Conservation (phyloP, 2,113 vertebrate genomes). For the Melanostigma gelatinosum region DNA sequence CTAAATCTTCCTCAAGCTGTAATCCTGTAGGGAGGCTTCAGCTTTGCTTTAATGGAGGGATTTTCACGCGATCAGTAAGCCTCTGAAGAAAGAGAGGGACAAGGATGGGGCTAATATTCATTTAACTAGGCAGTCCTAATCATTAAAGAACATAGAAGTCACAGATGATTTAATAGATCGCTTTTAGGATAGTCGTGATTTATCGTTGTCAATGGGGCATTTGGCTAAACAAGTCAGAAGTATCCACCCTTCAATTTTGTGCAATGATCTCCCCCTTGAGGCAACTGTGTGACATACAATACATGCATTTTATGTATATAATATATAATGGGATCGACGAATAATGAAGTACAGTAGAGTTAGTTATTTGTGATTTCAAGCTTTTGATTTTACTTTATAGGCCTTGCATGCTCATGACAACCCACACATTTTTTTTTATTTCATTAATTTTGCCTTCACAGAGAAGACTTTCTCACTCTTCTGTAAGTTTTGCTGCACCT, state of each 20-base stretch:
- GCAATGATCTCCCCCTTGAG: conserved; percentile 61
- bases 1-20: conserved; percentile 87
- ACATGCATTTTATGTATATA: background rate
- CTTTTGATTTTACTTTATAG: background rate
- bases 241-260: conserved; percentile 5
- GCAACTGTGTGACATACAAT: conserved; percentile 26
- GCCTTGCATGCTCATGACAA: background rate
- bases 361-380: background rate
- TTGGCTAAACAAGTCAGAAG: conserved; percentile 11
- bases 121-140: background rate
- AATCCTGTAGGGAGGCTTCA: conserved; percentile 85
- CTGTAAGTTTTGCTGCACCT: background rate
- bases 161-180: background rate
- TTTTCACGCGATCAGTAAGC: conserved; percentile 80
- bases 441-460: background rate
- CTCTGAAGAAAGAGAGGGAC: conserved; percentile 51
- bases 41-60: conserved; percentile 81
- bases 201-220: background rate
- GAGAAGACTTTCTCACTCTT: background rate
- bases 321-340: background rate
- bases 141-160: background rate
- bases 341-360: background rate
- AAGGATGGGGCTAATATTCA: conserved; percentile 10
- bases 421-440: background rate
- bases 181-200: conserved; percentile 1